Evolutionary conservation across 2,797 vertebrate genomes (phyloP).

Genomic region (Botia almorhae): DNA sequence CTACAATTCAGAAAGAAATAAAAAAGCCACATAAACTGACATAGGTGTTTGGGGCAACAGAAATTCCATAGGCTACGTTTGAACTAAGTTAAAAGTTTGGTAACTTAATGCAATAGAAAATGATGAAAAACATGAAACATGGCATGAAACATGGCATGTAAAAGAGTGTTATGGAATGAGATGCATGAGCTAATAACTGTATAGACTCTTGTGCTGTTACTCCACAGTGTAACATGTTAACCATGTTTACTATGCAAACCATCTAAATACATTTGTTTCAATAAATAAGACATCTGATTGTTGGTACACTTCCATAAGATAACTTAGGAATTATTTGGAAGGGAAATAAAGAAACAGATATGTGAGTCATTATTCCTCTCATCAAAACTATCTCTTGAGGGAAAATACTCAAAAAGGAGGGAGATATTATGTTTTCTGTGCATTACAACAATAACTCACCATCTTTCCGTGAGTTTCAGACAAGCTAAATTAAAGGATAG

Average conservation of each 20-base stretch:
- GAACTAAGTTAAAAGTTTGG: not conserved
- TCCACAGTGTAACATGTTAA: constrained; percentile 13
- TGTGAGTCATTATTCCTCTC: not conserved
- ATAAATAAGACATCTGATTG: constrained; percentile 43
- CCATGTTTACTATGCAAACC: constrained; percentile 23
- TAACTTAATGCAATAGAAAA: not conserved
- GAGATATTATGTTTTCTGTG: constrained; percentile 6
- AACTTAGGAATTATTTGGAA: not conserved
- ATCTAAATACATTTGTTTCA: constrained; percentile 20
- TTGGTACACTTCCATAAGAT: constrained; percentile 25
- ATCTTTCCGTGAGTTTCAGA: constrained; percentile 63
- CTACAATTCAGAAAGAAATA: constrained; percentile 60
- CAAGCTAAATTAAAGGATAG: constrained; percentile 77
- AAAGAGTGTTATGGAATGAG: constrained; percentile 56
- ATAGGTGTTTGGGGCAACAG: not conserved
- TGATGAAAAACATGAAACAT: not conserved
- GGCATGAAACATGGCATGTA: not conserved
- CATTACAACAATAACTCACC: constrained; percentile 33
- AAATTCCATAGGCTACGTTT: not conserved
- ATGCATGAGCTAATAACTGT: constrained; percentile 10
- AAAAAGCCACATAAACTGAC: constrained; percentile 38
- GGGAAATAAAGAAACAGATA: not conserved
- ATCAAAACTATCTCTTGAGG: not conserved
- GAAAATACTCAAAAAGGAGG: constrained; percentile 6
- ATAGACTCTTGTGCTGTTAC: constrained; percentile 48